These are phyloP conservation scores for Eucriotettix oculatus DNA, from an alignment of 2,888 invertebrate genomes.

Conservation along the genomic window DNA sequence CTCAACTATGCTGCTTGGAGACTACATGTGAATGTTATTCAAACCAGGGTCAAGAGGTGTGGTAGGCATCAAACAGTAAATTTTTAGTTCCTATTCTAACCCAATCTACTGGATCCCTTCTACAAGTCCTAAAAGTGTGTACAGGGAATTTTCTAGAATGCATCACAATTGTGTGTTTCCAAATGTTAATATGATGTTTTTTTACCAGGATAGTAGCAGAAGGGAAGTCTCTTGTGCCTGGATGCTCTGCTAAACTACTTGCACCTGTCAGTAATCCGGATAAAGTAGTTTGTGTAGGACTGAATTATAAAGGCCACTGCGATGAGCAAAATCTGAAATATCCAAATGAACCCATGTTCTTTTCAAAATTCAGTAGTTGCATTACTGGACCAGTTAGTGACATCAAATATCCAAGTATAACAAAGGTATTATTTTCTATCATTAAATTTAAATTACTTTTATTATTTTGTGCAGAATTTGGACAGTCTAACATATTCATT, in stretches of 20 bases:
- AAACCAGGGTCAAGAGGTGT: too few relatives aligned
- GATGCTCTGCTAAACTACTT: slow-evolving; percentile 39
- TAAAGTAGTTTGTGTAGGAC: slow-evolving; percentile 69
- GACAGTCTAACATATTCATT: too few relatives aligned
- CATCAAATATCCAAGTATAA: slow-evolving; percentile 42
- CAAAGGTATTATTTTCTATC: slow-evolving; percentile 31
- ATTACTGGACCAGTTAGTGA: slow-evolving; percentile 57
- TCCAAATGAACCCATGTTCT: slow-evolving; percentile 62
- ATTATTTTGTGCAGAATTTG: too few relatives aligned
- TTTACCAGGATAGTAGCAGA: slow-evolving; percentile 33
- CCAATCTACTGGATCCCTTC: too few relatives aligned
- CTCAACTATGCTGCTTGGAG: too few relatives aligned
- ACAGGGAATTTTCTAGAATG: not conserved
- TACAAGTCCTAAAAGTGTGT: too few relatives aligned
- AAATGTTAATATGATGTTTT: not conserved
- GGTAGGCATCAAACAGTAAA: too few relatives aligned
- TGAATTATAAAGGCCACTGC: slow-evolving; percentile 78
- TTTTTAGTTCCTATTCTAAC: too few relatives aligned
- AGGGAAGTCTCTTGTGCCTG: slow-evolving; percentile 32
- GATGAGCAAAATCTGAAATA: slow-evolving; percentile 62
- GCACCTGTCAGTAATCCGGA: slow-evolving; percentile 66
- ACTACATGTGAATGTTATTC: too few relatives aligned
- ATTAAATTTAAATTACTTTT: too few relatives aligned
- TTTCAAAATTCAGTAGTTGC: slow-evolving; percentile 70
- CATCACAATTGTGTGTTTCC: not conserved